Conservation (phyloP, 2,113 vertebrate genomes). For the Irena cyanogastra region DNA sequence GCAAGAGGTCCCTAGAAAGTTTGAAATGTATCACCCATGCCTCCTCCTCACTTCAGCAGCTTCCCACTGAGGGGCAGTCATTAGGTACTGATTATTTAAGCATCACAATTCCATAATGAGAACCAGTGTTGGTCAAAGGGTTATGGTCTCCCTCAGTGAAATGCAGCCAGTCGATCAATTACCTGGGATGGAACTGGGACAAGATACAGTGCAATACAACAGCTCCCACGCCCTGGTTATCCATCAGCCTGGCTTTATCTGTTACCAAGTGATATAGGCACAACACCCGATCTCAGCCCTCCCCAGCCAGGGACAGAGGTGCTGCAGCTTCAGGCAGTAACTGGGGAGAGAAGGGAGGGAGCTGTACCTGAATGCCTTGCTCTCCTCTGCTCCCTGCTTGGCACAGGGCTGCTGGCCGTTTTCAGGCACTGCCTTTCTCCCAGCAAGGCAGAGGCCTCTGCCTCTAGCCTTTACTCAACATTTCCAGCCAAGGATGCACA, state of each 20-base stretch:
- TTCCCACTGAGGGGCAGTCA: background rate
- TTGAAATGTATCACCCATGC: background rate
- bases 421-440: background rate
- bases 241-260: background rate
- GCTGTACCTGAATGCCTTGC: accelerated
- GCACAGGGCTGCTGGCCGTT: accelerated
- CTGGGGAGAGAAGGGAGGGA: background rate
- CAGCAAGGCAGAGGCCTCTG: background rate
- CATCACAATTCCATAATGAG: background rate
- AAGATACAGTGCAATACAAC: background rate
- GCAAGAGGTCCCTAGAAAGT: background rate
- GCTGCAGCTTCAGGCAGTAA: background rate
- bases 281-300: background rate
- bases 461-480: background rate
- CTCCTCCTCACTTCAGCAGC: background rate
- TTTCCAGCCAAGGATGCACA: constrained; percentile 8
- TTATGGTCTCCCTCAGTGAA: background rate
- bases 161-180: background rate
- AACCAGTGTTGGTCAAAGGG: background rate
- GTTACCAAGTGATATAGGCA: background rate
- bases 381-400: background rate
- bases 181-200: background rate
- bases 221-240: background rate
- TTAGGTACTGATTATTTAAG: background rate
- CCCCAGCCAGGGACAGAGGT: background rate